Evolutionary conservation across 92 coral and sea anemone species (phyloP).

Genomic region (Parazoanthus darwini): DNA sequence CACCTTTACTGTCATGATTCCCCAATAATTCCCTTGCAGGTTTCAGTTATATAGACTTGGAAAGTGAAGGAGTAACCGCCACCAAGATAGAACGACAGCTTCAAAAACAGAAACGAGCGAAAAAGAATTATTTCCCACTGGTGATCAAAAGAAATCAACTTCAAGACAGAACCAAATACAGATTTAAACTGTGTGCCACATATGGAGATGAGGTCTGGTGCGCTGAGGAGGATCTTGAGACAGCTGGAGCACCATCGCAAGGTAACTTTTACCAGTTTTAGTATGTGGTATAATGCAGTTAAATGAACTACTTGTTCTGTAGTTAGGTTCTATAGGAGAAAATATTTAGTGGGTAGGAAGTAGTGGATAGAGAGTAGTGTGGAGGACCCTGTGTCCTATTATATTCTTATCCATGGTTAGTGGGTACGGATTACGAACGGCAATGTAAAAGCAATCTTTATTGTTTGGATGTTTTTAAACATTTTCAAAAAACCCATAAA

Average conservation of each 20-base stretch:
- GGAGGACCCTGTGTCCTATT: no score
- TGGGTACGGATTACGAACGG: background rate
- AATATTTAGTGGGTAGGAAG: no score
- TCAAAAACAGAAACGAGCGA: background rate
- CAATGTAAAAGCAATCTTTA: background rate
- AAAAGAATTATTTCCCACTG: background rate
- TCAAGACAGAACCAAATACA: slow-evolving; percentile 15
- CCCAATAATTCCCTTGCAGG: background rate
- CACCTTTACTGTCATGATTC: background rate
- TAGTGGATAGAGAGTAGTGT: background rate
- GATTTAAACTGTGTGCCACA: slow-evolving; percentile 10
- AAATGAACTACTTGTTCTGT: no score
- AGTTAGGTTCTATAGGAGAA: no score
- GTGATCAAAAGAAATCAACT: background rate
- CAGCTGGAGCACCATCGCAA: slow-evolving; percentile 1
- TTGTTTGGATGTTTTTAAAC: no score
- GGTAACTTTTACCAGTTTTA: background rate
- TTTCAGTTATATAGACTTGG: slow-evolving; percentile 5
- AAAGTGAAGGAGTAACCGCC: slow-evolving; percentile 1
- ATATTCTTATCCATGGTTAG: background rate
- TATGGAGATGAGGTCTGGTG: background rate
- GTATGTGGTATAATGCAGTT: no score
- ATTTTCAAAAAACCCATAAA: no score
- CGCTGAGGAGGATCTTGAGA: slow-evolving; percentile 8
- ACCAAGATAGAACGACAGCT: background rate